Percentiles rank a stretch among this genome's conserved stretches.
These are phyloP conservation scores for Ellobium chinense DNA, from an alignment of 2,888 invertebrate genomes.

Conservation along the genomic window DNA sequence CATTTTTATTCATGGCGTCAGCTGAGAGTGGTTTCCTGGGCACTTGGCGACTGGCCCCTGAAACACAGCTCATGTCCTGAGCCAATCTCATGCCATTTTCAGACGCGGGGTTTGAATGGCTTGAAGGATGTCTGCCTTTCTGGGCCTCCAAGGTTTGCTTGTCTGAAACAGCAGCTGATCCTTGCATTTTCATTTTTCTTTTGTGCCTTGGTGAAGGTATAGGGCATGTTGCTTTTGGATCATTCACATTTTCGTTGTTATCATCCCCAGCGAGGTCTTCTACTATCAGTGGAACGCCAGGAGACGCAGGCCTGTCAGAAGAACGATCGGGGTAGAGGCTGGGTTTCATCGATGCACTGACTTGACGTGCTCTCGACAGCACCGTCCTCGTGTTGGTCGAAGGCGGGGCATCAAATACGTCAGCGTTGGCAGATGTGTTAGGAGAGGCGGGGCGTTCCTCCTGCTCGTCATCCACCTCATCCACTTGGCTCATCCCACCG, in stretches of 20 bases:
- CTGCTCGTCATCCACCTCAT: conserved; percentile 18
- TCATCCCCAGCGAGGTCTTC: not conserved
- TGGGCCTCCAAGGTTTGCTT: not conserved
- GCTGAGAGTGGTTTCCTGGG: not conserved
- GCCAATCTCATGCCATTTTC: not conserved
- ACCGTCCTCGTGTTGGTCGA: not conserved
- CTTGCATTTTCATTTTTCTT: not conserved
- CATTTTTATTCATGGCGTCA: not conserved
- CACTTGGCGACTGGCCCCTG: not conserved
- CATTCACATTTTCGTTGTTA: not conserved
- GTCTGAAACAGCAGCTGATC: not conserved
- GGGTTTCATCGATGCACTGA: conserved; percentile 22
- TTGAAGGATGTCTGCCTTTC: not conserved
- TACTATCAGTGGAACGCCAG: not conserved
- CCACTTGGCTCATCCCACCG: conserved; percentile 19
- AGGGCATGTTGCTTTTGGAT: not conserved
- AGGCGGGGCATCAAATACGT: not conserved
- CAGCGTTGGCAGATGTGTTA: not conserved
- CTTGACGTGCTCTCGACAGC: conserved; percentile 3
- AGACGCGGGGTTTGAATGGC: not conserved
- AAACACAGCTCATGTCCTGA: not conserved
- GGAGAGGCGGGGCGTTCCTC: not conserved
- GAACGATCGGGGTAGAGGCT: not conserved
- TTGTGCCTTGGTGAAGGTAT: not conserved
- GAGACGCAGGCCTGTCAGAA: not conserved